These are phyloP conservation scores for Theocolax elegans DNA, from an alignment of 1,140 invertebrate genomes.

Conservation along the genomic window DNA sequence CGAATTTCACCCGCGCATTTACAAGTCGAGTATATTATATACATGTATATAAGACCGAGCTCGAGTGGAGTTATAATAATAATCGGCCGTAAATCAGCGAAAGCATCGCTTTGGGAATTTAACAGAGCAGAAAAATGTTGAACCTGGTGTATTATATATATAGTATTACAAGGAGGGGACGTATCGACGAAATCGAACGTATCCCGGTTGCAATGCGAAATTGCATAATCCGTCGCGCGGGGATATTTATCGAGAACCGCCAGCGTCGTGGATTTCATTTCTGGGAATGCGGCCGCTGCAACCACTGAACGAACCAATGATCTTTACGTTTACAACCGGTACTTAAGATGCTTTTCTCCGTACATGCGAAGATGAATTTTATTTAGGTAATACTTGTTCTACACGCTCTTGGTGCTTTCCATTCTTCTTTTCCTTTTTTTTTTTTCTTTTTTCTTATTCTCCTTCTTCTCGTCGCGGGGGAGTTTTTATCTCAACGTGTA, in stretches of 20 bases:
- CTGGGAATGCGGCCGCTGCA: background rate
- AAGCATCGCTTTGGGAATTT: background rate
- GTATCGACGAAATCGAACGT: slow-evolving; percentile 5
- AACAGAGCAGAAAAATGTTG: no score
- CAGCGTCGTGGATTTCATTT: slow-evolving; percentile 18
- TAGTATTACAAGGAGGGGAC: background rate
- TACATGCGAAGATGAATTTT: background rate
- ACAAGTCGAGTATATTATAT: no score
- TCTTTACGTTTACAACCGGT: background rate
- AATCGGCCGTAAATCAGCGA: slow-evolving; percentile 9
- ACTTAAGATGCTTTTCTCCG: background rate
- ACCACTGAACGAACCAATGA: background rate
- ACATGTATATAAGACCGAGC: no score
- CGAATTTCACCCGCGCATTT: no score
- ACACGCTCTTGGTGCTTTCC: no score
- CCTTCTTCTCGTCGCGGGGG: no score
- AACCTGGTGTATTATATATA: background rate
- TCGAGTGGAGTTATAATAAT: background rate
- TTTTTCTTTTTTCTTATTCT: no score
- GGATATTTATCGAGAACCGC: slow-evolving; percentile 13
- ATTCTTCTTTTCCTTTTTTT: no score
- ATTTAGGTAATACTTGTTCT: no score
- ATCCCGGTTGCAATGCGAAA: background rate
- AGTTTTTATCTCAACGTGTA: no score
- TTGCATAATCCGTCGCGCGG: background rate